Evolutionary conservation across 2,797 vertebrate genomes (phyloP).

Genomic region (Clarias laeviceps): DNA sequence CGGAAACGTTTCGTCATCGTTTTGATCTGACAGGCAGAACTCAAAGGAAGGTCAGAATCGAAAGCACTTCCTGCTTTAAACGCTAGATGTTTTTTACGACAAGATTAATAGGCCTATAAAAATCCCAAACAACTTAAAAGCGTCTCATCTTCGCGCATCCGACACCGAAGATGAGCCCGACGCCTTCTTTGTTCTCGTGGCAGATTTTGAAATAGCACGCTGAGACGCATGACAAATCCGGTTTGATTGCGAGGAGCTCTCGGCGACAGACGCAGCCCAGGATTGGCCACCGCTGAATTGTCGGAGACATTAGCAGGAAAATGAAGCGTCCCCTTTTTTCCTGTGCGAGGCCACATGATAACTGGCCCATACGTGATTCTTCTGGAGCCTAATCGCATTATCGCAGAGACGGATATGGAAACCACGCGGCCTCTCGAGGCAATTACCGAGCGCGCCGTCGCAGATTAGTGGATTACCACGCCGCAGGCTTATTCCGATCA

Average conservation of each 20-base stretch:
- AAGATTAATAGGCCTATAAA: conserved; percentile 75
- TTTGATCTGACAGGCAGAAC: conserved; percentile 34
- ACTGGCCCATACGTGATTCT: conserved; percentile 37
- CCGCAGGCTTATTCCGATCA: conserved; percentile 52
- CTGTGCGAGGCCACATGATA: conserved; percentile 18
- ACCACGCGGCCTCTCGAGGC: conserved; percentile 57
- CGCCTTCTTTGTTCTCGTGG: conserved; percentile 63
- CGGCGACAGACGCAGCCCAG: not conserved
- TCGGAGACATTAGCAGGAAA: conserved; percentile 34
- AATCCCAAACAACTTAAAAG: conserved; percentile 68
- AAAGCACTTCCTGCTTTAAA: conserved; percentile 31
- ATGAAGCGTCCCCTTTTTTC: not conserved
- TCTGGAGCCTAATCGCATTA: conserved; percentile 62
- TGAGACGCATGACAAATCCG: conserved; percentile 72
- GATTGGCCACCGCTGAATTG: not conserved
- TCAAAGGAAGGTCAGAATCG: conserved; percentile 21
- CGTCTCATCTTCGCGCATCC: conserved; percentile 60
- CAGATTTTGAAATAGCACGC: conserved; percentile 69
- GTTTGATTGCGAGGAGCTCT: conserved; percentile 51
- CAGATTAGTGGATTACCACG: conserved; percentile 52
- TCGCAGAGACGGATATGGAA: conserved; percentile 59
- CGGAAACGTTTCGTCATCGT: conserved; percentile 17
- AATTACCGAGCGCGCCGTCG: conserved; percentile 62
- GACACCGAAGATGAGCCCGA: conserved; percentile 64
- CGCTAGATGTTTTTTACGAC: conserved; percentile 71